Conservation (phyloP, 2,113 vertebrate species). For the Crotalus horridus region DNA sequence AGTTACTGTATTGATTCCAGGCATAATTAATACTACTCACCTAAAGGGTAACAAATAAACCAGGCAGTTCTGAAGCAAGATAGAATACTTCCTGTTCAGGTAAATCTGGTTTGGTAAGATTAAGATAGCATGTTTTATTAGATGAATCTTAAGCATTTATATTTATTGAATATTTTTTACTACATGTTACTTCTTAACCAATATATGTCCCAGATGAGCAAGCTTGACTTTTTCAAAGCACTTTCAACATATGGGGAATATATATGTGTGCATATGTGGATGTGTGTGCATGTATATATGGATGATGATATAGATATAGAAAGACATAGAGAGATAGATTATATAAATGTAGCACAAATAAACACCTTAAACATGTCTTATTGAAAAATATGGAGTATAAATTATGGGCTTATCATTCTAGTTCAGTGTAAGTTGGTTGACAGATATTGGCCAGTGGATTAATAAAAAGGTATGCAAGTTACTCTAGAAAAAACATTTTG, state of each 20-base stretch:
- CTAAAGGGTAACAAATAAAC: slow-evolving; percentile 14
- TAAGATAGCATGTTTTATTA: background rate
- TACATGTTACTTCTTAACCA: too few relatives aligned
- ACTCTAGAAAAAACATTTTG: background rate
- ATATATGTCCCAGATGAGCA: background rate
- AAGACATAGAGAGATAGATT: background rate
- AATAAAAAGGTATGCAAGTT: background rate
- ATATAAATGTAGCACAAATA: background rate
- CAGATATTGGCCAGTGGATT: background rate
- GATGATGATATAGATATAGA: background rate
- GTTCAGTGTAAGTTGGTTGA: background rate
- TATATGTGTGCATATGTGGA: background rate
- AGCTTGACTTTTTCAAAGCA: background rate
- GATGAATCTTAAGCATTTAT: background rate
- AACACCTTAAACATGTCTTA: background rate
- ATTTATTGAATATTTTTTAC: background rate
- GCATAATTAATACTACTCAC: slow-evolving; percentile 33
- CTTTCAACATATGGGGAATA: background rate
- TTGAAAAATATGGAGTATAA: background rate
- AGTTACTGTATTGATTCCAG: slow-evolving; percentile 32
- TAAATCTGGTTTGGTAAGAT: slow-evolving; percentile 4
- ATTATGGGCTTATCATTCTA: background rate
- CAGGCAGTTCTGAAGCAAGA: background rate
- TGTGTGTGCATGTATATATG: background rate
- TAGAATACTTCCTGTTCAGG: slow-evolving; percentile 13